Evolutionary conservation across 2,797 vertebrate species (phyloP).

Genomic region (Oryzias sinensis): DNA sequence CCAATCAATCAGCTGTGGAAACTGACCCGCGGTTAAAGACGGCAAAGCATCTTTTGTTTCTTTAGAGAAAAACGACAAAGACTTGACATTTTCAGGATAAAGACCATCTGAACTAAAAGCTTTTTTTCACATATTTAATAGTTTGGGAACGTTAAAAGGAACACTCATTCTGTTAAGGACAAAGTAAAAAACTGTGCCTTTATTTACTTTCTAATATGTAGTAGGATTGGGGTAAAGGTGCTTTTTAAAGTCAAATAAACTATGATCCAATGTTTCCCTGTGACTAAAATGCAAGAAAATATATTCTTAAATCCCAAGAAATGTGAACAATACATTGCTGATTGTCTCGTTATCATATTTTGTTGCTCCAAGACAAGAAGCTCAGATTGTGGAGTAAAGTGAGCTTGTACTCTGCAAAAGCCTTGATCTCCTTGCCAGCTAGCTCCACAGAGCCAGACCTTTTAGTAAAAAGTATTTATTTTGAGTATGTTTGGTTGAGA

Average conservation of each 20-base stretch:
- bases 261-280: too few relatives aligned
- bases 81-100: conserved; percentile 36
- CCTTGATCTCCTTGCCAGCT: conserved; percentile 15
- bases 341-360: conserved; percentile 29
- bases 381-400: conserved; percentile 20
- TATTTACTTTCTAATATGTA: too few relatives aligned
- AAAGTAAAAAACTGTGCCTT: conserved; percentile 12
- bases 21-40: conserved; percentile 60
- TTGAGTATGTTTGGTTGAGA: conserved; percentile 1
- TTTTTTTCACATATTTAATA: conserved; percentile 16
- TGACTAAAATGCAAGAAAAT: too few relatives aligned
- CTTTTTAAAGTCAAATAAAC: too few relatives aligned
- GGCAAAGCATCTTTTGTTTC: conserved; percentile 62
- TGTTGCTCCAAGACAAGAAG: conserved; percentile 37
- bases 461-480: conserved; percentile 10
- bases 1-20: conserved; percentile 71
- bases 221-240: too few relatives aligned
- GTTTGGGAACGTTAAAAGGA: conserved; percentile 7
- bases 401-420: conserved; percentile 10
- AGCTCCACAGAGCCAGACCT: conserved; percentile 4
- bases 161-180: conserved; percentile 24
- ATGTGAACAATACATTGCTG: conserved; percentile 12
- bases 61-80: conserved; percentile 57
- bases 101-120: conserved; percentile 38
- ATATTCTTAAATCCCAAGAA: too few relatives aligned